Conservation (phyloP, 2,113 vertebrate genomes). For the Dendropsophus ebraccatus region DNA sequence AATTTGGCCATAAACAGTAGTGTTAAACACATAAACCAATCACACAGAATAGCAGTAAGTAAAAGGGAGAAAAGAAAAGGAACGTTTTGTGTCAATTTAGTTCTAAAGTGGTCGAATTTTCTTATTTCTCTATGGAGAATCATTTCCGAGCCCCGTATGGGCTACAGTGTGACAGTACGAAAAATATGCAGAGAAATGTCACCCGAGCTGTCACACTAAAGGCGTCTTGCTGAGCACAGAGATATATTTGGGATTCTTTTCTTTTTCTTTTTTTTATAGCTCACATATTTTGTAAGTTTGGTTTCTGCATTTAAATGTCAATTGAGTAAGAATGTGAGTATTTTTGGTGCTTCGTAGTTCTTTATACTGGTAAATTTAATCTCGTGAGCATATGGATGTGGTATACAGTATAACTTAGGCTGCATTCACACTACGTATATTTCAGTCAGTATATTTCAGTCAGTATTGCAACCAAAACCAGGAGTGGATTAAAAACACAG, state of each 20-base stretch:
- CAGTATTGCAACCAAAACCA: too few species aligned
- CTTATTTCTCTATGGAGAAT: constrained; percentile 11
- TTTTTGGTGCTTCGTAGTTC: neutral
- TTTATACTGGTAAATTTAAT: neutral
- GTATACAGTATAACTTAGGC: too few species aligned
- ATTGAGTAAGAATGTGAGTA: neutral
- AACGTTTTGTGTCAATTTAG: neutral
- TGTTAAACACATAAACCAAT: neutral
- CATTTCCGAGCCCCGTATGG: neutral
- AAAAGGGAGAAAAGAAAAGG: neutral
- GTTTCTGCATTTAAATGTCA: neutral
- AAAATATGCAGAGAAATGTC: constrained; percentile 23
- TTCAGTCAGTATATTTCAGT: too few species aligned
- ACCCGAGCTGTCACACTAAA: constrained; percentile 11
- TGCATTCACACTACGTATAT: neutral
- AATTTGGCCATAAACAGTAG: neutral
- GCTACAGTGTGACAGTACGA: neutral
- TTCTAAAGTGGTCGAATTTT: neutral
- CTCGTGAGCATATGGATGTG: neutral
- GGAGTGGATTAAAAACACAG: too few species aligned
- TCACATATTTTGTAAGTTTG: neutral
- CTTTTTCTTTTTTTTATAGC: neutral
- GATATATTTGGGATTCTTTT: constrained; percentile 6
- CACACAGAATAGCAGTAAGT: neutral
- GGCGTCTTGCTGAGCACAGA: constrained; percentile 10